Evolutionary conservation across 2,888 invertebrate genomes (phyloP).

Genomic region (Diaperis boleti): DNA sequence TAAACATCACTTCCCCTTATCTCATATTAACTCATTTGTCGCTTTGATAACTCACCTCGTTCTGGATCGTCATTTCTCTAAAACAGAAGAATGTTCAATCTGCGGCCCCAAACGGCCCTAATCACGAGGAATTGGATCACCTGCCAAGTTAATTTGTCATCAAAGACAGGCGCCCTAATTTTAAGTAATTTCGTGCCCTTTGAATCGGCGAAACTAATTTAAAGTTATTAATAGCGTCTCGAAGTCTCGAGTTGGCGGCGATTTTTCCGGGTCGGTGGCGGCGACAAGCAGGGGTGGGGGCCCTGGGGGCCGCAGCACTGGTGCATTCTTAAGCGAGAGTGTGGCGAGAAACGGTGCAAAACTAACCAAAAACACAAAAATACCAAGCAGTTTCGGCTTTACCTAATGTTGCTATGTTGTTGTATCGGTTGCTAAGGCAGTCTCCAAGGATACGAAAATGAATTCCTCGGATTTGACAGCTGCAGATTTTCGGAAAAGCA

Average conservation of each 20-base stretch:
- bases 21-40: conserved; percentile 10
- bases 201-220: conserved; percentile 54
- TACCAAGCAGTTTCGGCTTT: conserved; percentile 56
- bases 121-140: conserved; percentile 29
- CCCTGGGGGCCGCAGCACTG: conserved; percentile 35
- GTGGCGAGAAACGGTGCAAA: conserved; percentile 41
- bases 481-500: conserved; percentile 45
- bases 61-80: conserved; percentile 10
- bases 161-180: conserved; percentile 28
- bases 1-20: conserved; percentile 8
- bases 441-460: conserved; percentile 67
- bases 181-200: conserved; percentile 49
- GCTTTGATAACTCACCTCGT: conserved; percentile 25
- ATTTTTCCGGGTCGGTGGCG: conserved; percentile 15
- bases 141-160: conserved; percentile 38
- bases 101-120: background rate
- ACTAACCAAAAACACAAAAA: conserved; percentile 46
- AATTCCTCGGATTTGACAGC: conserved; percentile 64
- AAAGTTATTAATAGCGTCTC: conserved; percentile 42
- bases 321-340: conserved; percentile 21
- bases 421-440: conserved; percentile 68
- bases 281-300: conserved; percentile 21
- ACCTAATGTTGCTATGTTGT: conserved; percentile 67
- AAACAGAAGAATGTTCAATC: conserved; percentile 24
- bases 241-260: conserved; percentile 25